Percentiles rank a stretch among this genome's conserved stretches.
Conservation (phyloP, 2,888 invertebrate genomes). For the Hydraecia micacea region DNA sequence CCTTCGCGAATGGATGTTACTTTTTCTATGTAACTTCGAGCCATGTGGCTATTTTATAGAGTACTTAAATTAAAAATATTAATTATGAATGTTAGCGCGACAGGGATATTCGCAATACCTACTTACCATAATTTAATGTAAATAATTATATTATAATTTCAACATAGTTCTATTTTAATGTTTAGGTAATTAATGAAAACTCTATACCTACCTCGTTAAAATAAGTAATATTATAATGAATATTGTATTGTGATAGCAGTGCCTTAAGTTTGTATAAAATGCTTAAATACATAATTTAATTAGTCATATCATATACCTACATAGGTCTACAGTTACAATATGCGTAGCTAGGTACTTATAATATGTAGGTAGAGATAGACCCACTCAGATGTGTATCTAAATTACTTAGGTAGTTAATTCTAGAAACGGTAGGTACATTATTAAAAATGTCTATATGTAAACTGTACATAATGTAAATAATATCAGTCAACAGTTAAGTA, state of each 20-base stretch:
- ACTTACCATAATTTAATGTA: conserved; percentile 61
- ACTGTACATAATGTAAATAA: conserved; percentile 66
- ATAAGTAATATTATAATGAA: conserved; percentile 43
- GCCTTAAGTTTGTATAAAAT: conserved; percentile 74
- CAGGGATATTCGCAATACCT: conserved; percentile 66
- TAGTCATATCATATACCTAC: neutral
- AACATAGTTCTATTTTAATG: conserved; percentile 30
- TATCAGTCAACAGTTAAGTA: conserved; percentile 61
- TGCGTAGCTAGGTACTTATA: conserved; percentile 1
- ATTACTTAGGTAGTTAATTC: conserved; percentile 18
- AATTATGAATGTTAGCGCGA: conserved; percentile 48
- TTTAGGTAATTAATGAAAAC: conserved; percentile 17
- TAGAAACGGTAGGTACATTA: conserved; percentile 51
- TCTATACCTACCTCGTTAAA: conserved; percentile 67
- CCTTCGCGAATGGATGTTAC: conserved; percentile 40
- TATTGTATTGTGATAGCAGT: conserved; percentile 83
- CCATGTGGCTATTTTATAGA: conserved; percentile 19
- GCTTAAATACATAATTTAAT: conserved; percentile 47
- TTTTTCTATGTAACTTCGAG: conserved; percentile 21
- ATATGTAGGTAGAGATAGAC: neutral
- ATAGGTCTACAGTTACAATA: conserved; percentile 1
- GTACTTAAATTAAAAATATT: conserved; percentile 45
- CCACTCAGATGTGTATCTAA: conserved; percentile 17
- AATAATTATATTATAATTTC: conserved; percentile 39
- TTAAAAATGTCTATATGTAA: conserved; percentile 45